These are phyloP conservation scores for Platyscapa corneri DNA, from an alignment of 1,140 invertebrate species.

Conservation along the genomic window DNA sequence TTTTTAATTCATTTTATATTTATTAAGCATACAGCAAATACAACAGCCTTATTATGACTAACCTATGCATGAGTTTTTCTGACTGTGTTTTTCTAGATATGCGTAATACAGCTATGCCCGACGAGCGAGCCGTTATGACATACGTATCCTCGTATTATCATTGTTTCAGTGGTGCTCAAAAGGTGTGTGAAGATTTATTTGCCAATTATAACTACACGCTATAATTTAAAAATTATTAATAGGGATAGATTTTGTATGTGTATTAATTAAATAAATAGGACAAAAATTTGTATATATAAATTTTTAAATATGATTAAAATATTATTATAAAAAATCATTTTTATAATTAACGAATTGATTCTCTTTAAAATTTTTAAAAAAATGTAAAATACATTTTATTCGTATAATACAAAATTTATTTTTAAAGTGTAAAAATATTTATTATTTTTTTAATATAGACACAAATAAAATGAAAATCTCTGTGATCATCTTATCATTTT, in stretches of 20 bases:
- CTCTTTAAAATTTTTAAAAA: too few species aligned
- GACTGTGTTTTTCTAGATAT: slow-evolving; percentile 88
- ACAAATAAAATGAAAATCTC: too few species aligned
- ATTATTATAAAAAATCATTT: too few species aligned
- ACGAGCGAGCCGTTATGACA: slow-evolving; percentile 99
- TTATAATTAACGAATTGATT: too few species aligned
- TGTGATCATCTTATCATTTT: too few species aligned
- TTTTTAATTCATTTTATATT: background rate
- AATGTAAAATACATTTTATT: too few species aligned
- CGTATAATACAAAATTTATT: too few species aligned
- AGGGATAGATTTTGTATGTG: background rate
- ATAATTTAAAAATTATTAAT: background rate
- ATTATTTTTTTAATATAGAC: too few species aligned
- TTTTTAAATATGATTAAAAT: too few species aligned
- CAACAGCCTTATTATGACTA: slow-evolving; percentile 20
- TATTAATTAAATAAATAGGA: background rate
- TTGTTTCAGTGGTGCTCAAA: slow-evolving; percentile 99
- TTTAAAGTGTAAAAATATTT: too few species aligned
- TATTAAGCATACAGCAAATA: background rate
- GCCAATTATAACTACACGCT: slow-evolving; percentile 14
- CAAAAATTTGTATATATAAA: too few species aligned
- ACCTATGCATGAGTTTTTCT: slow-evolving; percentile 69
- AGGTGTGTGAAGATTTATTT: slow-evolving; percentile 81
- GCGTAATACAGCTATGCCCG: slow-evolving; percentile 97
- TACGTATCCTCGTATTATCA: slow-evolving; percentile 99